A percentile compares a stretch with the other conserved stretches of the same genome.
Evolutionary conservation across 2,797 vertebrate genomes (phyloP).

Genomic region (Muscicapa striata): DNA sequence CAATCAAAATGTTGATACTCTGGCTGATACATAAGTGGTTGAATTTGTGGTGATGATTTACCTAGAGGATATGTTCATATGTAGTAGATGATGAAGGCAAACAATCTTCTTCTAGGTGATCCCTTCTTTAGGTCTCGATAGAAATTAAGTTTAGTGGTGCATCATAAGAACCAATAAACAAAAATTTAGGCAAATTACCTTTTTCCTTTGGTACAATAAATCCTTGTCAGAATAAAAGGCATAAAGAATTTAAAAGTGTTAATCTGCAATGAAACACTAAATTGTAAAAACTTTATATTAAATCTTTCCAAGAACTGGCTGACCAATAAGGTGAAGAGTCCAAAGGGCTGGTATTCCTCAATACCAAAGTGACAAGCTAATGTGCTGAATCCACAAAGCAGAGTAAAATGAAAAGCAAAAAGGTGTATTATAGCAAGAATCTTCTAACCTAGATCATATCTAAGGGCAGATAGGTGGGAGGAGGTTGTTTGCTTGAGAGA

Average conservation of each 20-base stretch:
- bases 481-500: fast-evolving
- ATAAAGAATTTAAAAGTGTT: neutral
- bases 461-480: neutral
- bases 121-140: neutral
- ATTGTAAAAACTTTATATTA: neutral
- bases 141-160: neutral
- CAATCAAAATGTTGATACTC: neutral
- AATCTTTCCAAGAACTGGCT: neutral
- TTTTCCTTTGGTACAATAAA: neutral
- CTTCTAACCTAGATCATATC: neutral
- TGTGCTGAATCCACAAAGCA: neutral
- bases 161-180: neutral
- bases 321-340: neutral
- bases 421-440: neutral
- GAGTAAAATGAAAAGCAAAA: neutral
- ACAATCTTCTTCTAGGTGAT: neutral
- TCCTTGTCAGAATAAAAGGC: neutral
- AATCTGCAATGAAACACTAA: neutral
- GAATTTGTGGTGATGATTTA: neutral
- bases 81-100: neutral
- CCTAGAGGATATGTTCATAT: neutral
- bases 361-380: neutral
- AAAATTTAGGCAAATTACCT: neutral
- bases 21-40: neutral
- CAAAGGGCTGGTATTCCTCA: neutral